These are phyloP conservation scores for Scomber japonicus DNA, from an alignment of 2,113 vertebrate genomes.

Conservation along the genomic window DNA sequence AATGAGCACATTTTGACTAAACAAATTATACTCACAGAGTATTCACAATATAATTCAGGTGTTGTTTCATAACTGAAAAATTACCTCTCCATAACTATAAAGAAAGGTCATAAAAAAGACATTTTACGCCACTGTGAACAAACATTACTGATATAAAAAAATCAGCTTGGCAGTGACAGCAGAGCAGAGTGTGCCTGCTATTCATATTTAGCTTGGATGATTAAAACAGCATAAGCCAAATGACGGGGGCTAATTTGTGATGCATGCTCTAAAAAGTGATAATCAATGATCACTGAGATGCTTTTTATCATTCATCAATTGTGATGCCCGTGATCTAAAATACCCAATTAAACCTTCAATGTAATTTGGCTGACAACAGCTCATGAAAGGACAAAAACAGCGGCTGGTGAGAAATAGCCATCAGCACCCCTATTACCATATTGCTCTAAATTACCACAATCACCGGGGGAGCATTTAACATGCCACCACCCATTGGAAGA, in stretches of 20 bases:
- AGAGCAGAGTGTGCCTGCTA: neutral
- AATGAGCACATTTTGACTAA: too few species aligned
- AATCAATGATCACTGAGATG: constrained; percentile 73
- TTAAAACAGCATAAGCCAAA: constrained; percentile 51
- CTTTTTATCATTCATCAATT: constrained; percentile 72
- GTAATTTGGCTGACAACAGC: constrained; percentile 71
- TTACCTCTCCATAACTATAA: neutral
- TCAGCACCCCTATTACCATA: constrained; percentile 78
- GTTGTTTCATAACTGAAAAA: neutral
- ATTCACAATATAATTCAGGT: neutral
- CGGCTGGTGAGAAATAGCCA: constrained; percentile 71
- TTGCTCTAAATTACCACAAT: constrained; percentile 80
- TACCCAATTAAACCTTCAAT: constrained; percentile 72
- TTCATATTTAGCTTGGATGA: constrained; percentile 49
- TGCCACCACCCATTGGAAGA: constrained; percentile 71
- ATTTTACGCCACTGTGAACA: neutral
- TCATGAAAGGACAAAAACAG: constrained; percentile 68
- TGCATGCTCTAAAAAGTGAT: constrained; percentile 55
- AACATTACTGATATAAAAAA: neutral
- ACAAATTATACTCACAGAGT: too few species aligned
- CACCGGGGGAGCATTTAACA: constrained; percentile 78
- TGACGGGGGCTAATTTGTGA: constrained; percentile 58
- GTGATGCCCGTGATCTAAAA: constrained; percentile 68
- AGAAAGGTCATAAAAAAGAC: neutral
- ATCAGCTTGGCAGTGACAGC: neutral